A percentile compares a stretch with the other conserved stretches of the same genome.
Conservation (phyloP, 2,888 invertebrate species). For the Diachrysia chrysitis region DNA sequence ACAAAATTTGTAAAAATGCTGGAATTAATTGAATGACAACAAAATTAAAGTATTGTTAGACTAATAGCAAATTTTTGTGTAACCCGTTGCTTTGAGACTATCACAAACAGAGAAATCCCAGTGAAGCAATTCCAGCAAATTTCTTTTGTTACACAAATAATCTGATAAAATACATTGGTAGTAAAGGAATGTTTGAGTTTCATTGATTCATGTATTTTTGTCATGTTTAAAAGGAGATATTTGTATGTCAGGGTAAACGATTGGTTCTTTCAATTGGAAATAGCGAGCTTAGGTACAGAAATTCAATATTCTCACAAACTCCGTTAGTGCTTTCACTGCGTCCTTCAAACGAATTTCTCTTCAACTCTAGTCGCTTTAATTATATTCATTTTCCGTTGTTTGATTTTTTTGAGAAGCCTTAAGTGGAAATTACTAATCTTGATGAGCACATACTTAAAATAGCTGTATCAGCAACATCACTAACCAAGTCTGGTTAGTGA, state of each 20-base stretch:
- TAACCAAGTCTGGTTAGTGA: too few relatives aligned
- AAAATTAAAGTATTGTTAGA: too few relatives aligned
- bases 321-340: background rate
- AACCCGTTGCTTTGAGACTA: slow-evolving; percentile 35
- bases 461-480: too few relatives aligned
- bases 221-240: background rate
- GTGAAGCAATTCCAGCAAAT: slow-evolving; percentile 25
- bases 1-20: too few relatives aligned
- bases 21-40: too few relatives aligned
- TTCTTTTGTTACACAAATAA: slow-evolving; percentile 23
- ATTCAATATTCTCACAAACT: slow-evolving; percentile 2
- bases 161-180: slow-evolving; percentile 29
- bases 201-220: slow-evolving; percentile 19
- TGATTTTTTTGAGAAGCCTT: background rate
- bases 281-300: slow-evolving; percentile 6
- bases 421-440: background rate
- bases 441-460: too few relatives aligned
- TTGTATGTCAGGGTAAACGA: background rate
- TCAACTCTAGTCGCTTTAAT: background rate
- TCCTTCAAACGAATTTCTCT: background rate
- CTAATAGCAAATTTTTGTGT: slow-evolving; percentile 31
- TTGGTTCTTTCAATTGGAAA: background rate
- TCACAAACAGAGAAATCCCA: slow-evolving; percentile 32
- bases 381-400: background rate
- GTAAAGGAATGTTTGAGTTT: background rate